Percentiles rank a stretch among this genome's conserved stretches.
Conservation (phyloP, 2,113 vertebrate genomes). For the Varanus salvator region DNA sequence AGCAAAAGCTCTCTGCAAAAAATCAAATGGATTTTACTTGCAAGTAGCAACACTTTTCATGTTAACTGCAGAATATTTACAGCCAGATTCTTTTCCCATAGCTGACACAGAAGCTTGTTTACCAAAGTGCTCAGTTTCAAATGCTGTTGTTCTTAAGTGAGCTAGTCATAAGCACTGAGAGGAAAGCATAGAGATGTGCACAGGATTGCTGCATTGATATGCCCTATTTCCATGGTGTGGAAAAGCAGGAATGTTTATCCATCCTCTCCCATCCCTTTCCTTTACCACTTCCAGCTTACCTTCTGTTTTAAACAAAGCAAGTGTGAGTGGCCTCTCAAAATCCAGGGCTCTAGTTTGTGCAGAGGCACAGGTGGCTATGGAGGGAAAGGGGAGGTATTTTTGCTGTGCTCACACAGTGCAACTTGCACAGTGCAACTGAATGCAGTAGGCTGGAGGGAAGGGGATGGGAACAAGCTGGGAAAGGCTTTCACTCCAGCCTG, state of each 20-base stretch:
- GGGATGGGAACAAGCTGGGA: too few relatives aligned
- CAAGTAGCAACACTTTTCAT: background rate
- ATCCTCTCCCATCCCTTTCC: background rate
- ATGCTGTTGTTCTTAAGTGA: background rate
- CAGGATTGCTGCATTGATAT: background rate
- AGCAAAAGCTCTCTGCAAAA: too few relatives aligned
- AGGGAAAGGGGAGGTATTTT: too few relatives aligned
- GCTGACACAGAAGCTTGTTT: background rate
- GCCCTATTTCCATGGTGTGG: background rate
- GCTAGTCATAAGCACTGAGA: background rate
- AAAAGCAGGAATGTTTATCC: background rate
- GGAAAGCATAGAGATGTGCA: background rate
- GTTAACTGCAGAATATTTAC: background rate
- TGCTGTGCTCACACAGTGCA: too few relatives aligned
- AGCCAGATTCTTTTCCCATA: background rate
- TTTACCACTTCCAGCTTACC: background rate
- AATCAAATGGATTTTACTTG: background rate
- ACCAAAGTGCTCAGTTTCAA: background rate
- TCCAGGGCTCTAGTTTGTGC: background rate
- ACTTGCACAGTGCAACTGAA: too few relatives aligned
- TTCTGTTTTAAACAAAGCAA: background rate
- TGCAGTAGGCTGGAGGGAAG: too few relatives aligned
- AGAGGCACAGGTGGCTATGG: too few relatives aligned
- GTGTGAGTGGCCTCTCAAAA: background rate
- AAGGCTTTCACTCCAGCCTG: too few relatives aligned